Evolutionary conservation across 2,797 vertebrate species (phyloP), one percentile per base, ranked within the genome.

Genomic region (Coluber constrictor): DNA sequence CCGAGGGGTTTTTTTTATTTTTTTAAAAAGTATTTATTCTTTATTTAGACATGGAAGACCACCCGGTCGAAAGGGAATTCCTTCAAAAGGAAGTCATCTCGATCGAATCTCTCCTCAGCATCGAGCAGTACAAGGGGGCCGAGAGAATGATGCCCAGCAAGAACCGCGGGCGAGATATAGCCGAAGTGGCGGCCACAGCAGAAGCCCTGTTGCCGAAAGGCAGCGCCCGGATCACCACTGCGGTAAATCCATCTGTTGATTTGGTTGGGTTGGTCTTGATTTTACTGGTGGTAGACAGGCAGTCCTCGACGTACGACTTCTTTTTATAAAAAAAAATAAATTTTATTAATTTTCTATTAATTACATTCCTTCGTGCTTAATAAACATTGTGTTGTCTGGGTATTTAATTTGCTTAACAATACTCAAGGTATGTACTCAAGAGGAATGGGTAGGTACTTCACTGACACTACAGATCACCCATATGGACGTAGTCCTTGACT

Each of bases 121-220:
- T 98, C 94, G 99, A 99, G 87, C 98, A 99, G 95, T 98, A 98
- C 95, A 98, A 98, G 37, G 93, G 97, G 13, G 92, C 97, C 55
- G 98, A 99, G 93, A 98, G 98, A 94, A 88, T 97, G 0, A 91
- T 96, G 86, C 97, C 98, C 32, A 96, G 97, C 11, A 97, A 97
- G 96, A 99, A 98, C 74, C 96, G 98, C n/a, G 97, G 95, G 90
- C 97, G 98, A 97, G 99, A 99, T 96, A 99, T 99, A 13, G 97
- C 98, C 2, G 99, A 99, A 92, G 98, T 99, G 10, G 98, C 99
- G 51, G 98, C 98, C 88, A 98, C 98, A 79, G 99, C 99, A 32
- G 99, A 99, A 95, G 95, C 98, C 87, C 97, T 99, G 59, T 96
- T 99, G 89, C 99, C 99, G 20, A 99, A 99, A 96, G 99, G 99